phyloP scores from a whole-genome alignment of 2,797 vertebrate genomes.

The Sparidentex hasta region DNA sequence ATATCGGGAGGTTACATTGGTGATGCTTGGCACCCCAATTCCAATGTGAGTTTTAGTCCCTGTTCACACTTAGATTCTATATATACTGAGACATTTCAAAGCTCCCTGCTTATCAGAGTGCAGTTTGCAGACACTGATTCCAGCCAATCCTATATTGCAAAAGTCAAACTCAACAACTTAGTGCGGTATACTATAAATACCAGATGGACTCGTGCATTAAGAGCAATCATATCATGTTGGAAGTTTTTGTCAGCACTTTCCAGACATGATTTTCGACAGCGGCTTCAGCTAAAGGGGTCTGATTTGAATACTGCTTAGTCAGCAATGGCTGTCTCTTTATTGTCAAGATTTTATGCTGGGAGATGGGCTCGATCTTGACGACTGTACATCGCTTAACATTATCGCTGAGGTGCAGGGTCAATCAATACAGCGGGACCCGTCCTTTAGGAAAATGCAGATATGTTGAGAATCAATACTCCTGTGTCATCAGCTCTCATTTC shows the following conservation, averaged over 20 bases:
- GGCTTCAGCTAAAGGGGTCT: slow-evolving; percentile 58
- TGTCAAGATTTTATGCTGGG: slow-evolving; percentile 74
- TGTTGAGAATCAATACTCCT: slow-evolving; percentile 75
- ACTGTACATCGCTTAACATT: slow-evolving; percentile 76
- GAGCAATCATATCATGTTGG: slow-evolving; percentile 38
- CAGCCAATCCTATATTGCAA: neutral
- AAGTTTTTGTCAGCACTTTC: slow-evolving; percentile 69
- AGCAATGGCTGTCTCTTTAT: slow-evolving; percentile 73
- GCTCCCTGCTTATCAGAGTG: neutral
- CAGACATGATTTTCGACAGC: slow-evolving; percentile 58
- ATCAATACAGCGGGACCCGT: slow-evolving; percentile 75
- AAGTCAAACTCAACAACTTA: slow-evolving; percentile 23
- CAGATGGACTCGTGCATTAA: slow-evolving; percentile 17
- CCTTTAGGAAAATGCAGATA: slow-evolving; percentile 81
- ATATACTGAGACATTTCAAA: neutral
- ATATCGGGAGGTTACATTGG: neutral
- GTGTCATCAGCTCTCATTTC: slow-evolving; percentile 79
- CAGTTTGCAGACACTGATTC: slow-evolving; percentile 7
- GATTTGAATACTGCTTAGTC: slow-evolving; percentile 82
- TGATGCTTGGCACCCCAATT: neutral
- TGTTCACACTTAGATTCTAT: neutral
- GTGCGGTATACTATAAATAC: slow-evolving; percentile 13
- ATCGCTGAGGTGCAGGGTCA: slow-evolving; percentile 71
- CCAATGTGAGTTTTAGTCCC: neutral
- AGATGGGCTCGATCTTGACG: slow-evolving; percentile 61